Base-by-base conservation (phyloP, 2,888 invertebrate genomes). In the Dichetophora obliterata region DNA sequence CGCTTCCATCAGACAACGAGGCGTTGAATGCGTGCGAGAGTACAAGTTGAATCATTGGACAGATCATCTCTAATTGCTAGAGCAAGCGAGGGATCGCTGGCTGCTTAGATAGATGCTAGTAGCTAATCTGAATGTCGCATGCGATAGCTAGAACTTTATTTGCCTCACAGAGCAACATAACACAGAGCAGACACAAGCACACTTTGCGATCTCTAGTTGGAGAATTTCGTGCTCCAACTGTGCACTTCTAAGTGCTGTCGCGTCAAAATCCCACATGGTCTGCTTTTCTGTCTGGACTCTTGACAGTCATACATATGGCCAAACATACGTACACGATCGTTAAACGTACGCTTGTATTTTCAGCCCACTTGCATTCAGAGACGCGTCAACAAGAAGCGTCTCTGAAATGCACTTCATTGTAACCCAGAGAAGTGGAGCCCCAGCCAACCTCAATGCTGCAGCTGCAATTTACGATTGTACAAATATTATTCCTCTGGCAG, bases 401-500 rank as follows among this genome's bases (percentile, higher is more conserved):
- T 27, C 54, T 24, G 9, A 24, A 27, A 27, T 24, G 43, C 19
- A 50, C 43, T 59, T 9, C 19, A 11, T 37, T 27, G 11, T 37
- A 8, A 52, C n/a, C 27, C n/a, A n/a, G 52, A 4, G 3, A 27
- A 31, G 22, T 48, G 52, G 27, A 31, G 31, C 19, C 11, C 11
- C 16, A 19, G n/a, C n/a, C 66, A 34, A 43, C 37, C 9, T 31
- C 16, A 34, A 4, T 22, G 48, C 16, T 75, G 85, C 84, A 85
- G 84, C 83, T 85, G 84, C 84, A 81, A 81, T 81, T 82, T 80
- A 81, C 77, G 82, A 82, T 83, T 83, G 82, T 82, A 81, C 81
- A 84, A 85, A 85, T 84, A 85, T 85, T 85, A 83, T 84, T 85
- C 84, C 83, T 84, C 83, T 84, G 83, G 84, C 85, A 81, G 85